Base-by-base conservation (phyloP, 2,113 vertebrate genomes). In the Romanogobio albipinnatus region DNA sequence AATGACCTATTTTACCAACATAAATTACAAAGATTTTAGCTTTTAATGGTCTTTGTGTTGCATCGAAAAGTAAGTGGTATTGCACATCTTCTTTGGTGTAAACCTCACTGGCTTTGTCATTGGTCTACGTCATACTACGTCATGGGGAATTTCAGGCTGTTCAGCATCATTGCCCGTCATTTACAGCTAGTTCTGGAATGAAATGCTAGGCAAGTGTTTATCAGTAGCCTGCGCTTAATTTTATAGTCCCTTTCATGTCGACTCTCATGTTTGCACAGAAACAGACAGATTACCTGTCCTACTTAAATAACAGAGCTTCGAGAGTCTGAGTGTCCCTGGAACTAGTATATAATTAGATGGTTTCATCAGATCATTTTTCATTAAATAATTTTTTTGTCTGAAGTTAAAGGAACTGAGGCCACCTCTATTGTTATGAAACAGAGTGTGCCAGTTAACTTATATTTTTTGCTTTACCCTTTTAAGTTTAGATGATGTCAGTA, bases 401-500 rank as follows among this genome's bases (percentile, higher is more conserved):
- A 51, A 73, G 24, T 77, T 24, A 53, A 77, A 76, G 61, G 47
- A 81, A 36, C 73, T 45, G 11, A 33, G 73, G 68, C 86, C 45
- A 53, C 56, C 70, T 81, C 74, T 61, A 49, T 83, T 70, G 43
- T 62, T 47, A 64, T 59, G 76, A 81, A 84, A 89, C 22, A 36
- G 15, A 64, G 68, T 82, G 85, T 83, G 84, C 49, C 66, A 82
- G 81, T 71, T 81, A 71, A 89, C 78, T 86, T 83, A 89, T 33
- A 71, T n/a, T 87, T 77, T 76, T 88, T 75, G 78, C 87, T 85
- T 58, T 59, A 75, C 51, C 53, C 75, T 83, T 90, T 89, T 89
- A 88, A 80, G 77, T 86, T 88, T 84, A 82, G 79, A 81, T 91
- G 87, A 91, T 93, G 91, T 91, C 91, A 93, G 89, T 89, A 85